Evolutionary conservation across 2,797 vertebrate genomes (phyloP), one percentile per base, ranked within the genome.

Genomic region (Ptychobarbus kaznakovi): DNA sequence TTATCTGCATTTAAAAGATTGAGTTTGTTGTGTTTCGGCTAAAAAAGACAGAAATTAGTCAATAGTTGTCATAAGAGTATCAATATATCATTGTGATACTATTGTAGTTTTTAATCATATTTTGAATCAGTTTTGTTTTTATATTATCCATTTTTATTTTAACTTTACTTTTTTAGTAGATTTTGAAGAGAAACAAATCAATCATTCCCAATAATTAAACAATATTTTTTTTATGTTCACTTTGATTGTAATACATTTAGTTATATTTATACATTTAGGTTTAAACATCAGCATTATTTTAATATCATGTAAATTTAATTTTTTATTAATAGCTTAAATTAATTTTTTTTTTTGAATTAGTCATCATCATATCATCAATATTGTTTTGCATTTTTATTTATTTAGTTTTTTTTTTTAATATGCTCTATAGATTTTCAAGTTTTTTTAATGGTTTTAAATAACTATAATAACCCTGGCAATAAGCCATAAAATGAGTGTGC

Each of bases 1-100:
- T 51, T 46, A 68, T 80, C 32, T 51, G 44, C 32, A n/a, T 66
- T 51, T 80, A 28, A 49, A 80, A 1, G 46, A 46, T 80, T 16
- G 12, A 32, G 28, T 49, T 65, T 66, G 25, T 68, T 7, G 75
- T 46, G 18, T 53, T 53, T 12, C 3, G 38, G 58, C 56, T 78
- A 42, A 28, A 61, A 42, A 6, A 61, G 53, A 11, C 38, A 15
- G 49, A 38, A 38, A 38, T 56, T 6, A 38, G 32, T 58, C 32
- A 61, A 42, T 28, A n/a, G 38, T 61, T 61, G 35, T 42, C n/a
- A 18, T 6, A 22, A 65, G 16, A 68, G 25, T 8, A 40, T 18
- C 35, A 40, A 20, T 65, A 32, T 32, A 32, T 66, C 3, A 66
- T 32, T 66, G 63, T 35, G 63, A 32, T 66, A 16, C 13, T 32